phyloP scores from a whole-genome alignment of 2,888 invertebrate species.

The Achlya flavicornis region DNA sequence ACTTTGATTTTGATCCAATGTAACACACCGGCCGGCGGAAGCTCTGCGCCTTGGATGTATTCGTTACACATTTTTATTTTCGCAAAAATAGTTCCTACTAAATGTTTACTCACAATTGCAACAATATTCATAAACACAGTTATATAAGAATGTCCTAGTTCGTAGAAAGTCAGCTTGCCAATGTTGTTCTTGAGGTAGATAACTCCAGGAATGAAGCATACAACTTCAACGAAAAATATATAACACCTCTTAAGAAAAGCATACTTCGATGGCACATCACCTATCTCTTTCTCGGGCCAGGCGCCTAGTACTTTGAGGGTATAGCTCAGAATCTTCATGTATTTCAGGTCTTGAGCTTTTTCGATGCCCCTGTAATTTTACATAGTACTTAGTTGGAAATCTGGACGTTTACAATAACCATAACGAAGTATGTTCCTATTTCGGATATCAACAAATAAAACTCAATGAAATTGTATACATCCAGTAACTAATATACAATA shows the following conservation, averaged over 20 bases:
- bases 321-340: constrained; percentile 31
- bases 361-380: constrained; percentile 26
- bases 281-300: constrained; percentile 38
- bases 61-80: too few relatives aligned
- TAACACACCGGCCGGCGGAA: too few relatives aligned
- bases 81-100: too few relatives aligned
- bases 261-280: constrained; percentile 25
- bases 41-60: too few relatives aligned
- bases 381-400: too few relatives aligned
- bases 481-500: too few relatives aligned
- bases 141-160: constrained; percentile 4
- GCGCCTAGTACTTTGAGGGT: constrained; percentile 34
- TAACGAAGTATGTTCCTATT: too few relatives aligned
- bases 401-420: too few relatives aligned
- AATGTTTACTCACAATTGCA: background rate
- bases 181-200: constrained; percentile 23
- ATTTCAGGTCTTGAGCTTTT: constrained; percentile 29
- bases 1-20: too few relatives aligned
- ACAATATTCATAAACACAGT: constrained; percentile 9
- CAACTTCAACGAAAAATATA: constrained; percentile 1
- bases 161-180: background rate
- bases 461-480: too few relatives aligned
- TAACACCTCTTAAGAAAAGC: constrained; percentile 29
- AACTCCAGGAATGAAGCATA: constrained; percentile 24
- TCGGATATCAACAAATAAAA: too few relatives aligned